A percentile compares a stretch with the other conserved stretches of the same genome.
Evolutionary conservation across 2,797 vertebrate species (phyloP).

Genomic region (Sebastiscus albofasciatus): DNA sequence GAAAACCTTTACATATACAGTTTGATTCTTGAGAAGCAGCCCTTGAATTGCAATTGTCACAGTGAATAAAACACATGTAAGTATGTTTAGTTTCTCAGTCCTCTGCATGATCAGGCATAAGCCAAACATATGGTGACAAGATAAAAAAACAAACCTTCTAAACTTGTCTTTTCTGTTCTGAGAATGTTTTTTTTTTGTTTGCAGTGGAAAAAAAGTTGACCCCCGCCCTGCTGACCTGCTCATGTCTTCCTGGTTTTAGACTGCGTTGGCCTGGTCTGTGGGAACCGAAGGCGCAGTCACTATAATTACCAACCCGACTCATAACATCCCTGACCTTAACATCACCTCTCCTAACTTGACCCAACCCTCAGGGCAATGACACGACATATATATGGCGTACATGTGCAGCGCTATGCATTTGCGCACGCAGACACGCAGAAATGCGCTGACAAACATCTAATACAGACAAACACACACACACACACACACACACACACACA

Average conservation of each 20-base stretch:
- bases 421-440: constrained; percentile 19
- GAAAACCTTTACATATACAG: constrained; percentile 18
- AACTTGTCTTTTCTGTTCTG: not conserved
- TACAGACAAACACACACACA: not conserved
- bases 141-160: not conserved
- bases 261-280: constrained; percentile 55
- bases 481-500: not conserved
- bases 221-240: constrained; percentile 26
- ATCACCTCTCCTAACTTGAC: constrained; percentile 58
- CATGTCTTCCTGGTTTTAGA: constrained; percentile 38
- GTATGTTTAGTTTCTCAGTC: not conserved
- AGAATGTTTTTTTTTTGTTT: constrained; percentile 15
- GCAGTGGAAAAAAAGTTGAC: constrained; percentile 16
- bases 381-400: constrained; percentile 11
- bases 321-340: constrained; percentile 62
- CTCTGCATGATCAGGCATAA: not conserved
- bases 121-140: not conserved
- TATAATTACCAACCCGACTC: constrained; percentile 70
- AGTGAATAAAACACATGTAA: not conserved
- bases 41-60: not conserved
- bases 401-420: not conserved
- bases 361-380: constrained; percentile 35
- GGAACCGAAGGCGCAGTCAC: constrained; percentile 62
- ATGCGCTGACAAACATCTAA: constrained; percentile 55
- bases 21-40: constrained; percentile 11